Evolutionary conservation across 2,888 invertebrate species (phyloP).

Genomic region (Drosophila nr. perissopoda): DNA sequence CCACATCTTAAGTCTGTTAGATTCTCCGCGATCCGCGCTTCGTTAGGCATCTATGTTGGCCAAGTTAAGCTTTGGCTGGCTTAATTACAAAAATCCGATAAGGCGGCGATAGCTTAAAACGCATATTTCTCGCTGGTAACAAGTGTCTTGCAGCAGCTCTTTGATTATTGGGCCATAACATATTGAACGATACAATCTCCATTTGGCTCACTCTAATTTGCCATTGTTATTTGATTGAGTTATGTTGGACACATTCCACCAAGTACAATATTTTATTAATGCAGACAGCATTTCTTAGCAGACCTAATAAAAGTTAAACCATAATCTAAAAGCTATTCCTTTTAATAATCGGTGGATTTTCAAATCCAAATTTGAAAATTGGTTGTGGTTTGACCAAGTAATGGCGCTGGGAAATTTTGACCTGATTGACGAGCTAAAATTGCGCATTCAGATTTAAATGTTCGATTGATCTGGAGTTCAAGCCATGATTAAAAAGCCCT

Average conservation of each 20-base stretch:
- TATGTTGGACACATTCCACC: background rate
- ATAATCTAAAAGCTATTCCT: background rate
- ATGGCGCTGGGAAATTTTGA: background rate
- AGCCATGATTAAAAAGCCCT: no score
- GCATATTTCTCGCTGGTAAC: slow-evolving; percentile 51
- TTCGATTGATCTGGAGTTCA: background rate
- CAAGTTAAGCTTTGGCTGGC: slow-evolving; percentile 41
- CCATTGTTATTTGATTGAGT: slow-evolving; percentile 46
- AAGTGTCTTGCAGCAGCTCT: slow-evolving; percentile 57
- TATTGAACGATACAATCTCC: slow-evolving; percentile 41
- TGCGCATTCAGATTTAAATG: background rate
- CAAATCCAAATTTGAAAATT: no score
- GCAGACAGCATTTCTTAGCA: background rate
- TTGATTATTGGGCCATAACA: slow-evolving; percentile 45
- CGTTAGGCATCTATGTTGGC: slow-evolving; percentile 36
- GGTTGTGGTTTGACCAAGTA: background rate
- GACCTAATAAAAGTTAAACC: no score
- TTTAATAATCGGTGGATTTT: background rate
- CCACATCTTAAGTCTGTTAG: slow-evolving; percentile 57
- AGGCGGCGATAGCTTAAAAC: slow-evolving; percentile 60
- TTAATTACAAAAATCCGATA: slow-evolving; percentile 71
- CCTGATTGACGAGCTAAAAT: no score
- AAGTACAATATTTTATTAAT: background rate
- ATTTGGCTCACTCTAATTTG: slow-evolving; percentile 54
- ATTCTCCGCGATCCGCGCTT: slow-evolving; percentile 28